phyloP scores from a whole-genome alignment of 2,113 vertebrate genomes.

The Xerus inauris region DNA sequence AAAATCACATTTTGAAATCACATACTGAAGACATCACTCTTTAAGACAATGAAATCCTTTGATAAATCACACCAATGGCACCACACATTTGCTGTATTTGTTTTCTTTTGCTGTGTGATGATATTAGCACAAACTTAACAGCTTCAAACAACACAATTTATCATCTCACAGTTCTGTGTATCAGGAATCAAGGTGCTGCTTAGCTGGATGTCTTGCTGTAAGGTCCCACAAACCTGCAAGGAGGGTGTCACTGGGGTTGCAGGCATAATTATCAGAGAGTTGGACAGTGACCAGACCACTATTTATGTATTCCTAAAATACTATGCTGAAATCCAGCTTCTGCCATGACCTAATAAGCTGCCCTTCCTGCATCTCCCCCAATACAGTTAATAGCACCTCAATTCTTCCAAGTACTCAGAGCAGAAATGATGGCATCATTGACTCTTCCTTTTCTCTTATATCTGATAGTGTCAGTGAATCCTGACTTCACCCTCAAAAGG shows the following conservation, averaged over 20 bases:
- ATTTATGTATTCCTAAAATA: not conserved
- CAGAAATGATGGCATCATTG: not conserved
- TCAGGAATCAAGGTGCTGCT: not conserved
- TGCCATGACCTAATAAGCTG: not conserved
- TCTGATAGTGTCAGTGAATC: not conserved
- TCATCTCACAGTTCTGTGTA: not conserved
- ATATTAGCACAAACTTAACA: not conserved
- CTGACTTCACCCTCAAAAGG: not conserved
- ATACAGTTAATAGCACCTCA: not conserved
- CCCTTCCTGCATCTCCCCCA: not conserved
- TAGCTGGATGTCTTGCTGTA: not conserved
- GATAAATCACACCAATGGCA: not conserved
- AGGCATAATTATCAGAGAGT: not conserved
- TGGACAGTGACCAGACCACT: not conserved
- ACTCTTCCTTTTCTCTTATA: not conserved
- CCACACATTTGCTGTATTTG: not conserved
- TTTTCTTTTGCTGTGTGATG: not conserved
- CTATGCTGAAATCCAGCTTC: not conserved
- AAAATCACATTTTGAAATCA: not conserved
- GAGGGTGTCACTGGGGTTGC: not conserved
- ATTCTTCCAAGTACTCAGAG: not conserved
- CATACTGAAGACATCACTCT: not conserved
- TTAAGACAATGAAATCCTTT: not conserved
- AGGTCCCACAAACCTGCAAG: not conserved
- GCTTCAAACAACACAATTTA: not conserved